Evolutionary conservation across 2,888 invertebrate species (phyloP).

Genomic region (Camptogramma bilineatum): DNA sequence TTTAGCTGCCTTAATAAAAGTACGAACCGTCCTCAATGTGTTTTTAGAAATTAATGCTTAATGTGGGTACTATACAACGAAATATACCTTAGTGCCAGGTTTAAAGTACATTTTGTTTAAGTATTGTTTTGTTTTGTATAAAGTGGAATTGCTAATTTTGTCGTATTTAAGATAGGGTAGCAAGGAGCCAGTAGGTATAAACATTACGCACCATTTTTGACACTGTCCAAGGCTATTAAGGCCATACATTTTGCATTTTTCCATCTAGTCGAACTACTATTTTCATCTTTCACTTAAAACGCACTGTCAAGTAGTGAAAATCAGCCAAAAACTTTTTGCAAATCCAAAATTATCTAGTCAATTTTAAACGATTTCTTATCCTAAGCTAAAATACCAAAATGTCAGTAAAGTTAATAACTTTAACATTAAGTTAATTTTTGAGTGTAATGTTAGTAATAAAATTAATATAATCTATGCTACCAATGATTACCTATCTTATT

Average conservation of each 20-base stretch:
- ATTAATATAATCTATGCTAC: constrained; percentile 21
- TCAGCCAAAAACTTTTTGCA: constrained; percentile 71
- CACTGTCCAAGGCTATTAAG: constrained; percentile 37
- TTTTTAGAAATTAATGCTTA: constrained; percentile 59
- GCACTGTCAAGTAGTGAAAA: constrained; percentile 59
- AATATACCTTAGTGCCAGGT: constrained; percentile 73
- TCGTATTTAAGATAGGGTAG: constrained; percentile 37
- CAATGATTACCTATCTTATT: constrained; percentile 26
- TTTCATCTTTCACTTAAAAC: constrained; percentile 48
- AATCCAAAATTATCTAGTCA: constrained; percentile 84
- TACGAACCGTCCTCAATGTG: constrained; percentile 78
- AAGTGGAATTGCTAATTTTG: constrained; percentile 41
- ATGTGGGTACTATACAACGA: constrained; percentile 75
- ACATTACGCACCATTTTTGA: constrained; percentile 32
- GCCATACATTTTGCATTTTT: constrained; percentile 57
- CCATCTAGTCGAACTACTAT: constrained; percentile 60
- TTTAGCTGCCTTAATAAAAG: constrained; percentile 76
- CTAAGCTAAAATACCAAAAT: constrained; percentile 78
- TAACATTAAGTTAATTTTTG: constrained; percentile 42
- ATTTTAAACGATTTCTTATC: constrained; percentile 66
- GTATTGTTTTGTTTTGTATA: constrained; percentile 48
- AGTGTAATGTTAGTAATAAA: constrained; percentile 9
- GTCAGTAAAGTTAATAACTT: constrained; percentile 54
- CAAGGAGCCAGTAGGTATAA: constrained; percentile 32
- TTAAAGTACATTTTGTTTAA: constrained; percentile 67